Percentiles rank a stretch among this genome's conserved stretches.
Evolutionary conservation across 1,140 invertebrate genomes (phyloP).

Genomic region (Doryteuthis pealeii): DNA sequence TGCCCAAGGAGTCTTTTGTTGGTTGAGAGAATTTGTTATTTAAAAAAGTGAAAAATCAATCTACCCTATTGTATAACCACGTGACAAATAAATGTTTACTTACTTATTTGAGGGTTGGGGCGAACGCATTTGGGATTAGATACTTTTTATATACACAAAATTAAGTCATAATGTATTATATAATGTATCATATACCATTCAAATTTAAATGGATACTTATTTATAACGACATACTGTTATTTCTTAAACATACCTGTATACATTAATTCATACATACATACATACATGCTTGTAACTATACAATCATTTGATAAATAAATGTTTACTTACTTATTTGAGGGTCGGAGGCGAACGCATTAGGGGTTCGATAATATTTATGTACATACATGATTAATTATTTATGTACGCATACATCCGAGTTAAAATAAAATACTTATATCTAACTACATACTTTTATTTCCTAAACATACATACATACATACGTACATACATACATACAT

Average conservation of each 20-base stretch:
- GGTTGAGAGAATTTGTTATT: too few relatives aligned
- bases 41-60: not conserved
- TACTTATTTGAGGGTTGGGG: constrained; percentile 37
- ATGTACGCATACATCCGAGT: too few relatives aligned
- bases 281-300: not conserved
- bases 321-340: constrained; percentile 35
- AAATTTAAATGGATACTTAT: too few relatives aligned
- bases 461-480: not conserved
- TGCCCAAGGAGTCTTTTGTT: too few relatives aligned
- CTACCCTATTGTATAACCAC: not conserved
- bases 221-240: too few relatives aligned
- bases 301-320: not conserved
- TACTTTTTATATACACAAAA: constrained; percentile 37
- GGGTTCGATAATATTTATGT: too few relatives aligned
- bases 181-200: not conserved
- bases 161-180: not conserved
- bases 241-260: too few relatives aligned
- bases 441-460: too few relatives aligned
- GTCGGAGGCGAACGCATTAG: constrained; percentile 48
- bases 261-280: too few relatives aligned
- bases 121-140: constrained; percentile 54
- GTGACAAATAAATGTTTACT: constrained; percentile 8
- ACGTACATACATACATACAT: not conserved
- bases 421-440: too few relatives aligned
- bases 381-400: too few relatives aligned